Percentiles rank a stretch among this genome's conserved stretches.
These are phyloP conservation scores for Stratiomys singularior DNA, from an alignment of 2,888 invertebrate species.

Conservation along the genomic window DNA sequence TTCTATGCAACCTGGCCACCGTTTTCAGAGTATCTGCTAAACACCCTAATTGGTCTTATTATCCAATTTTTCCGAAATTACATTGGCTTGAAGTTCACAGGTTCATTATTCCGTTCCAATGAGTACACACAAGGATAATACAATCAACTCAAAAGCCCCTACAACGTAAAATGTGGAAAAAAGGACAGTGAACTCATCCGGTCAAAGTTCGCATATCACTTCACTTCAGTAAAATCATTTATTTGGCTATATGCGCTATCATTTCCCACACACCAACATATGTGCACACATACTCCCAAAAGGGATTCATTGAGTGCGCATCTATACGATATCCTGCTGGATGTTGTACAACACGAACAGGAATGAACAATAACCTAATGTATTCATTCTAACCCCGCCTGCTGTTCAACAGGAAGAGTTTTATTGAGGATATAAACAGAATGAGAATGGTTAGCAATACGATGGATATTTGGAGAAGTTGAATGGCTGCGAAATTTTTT, in stretches of 20 bases:
- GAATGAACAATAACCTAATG: neutral
- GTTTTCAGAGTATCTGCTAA: too few species aligned
- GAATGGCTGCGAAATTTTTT: neutral
- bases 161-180: neutral
- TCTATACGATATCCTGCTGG: neutral
- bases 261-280: too few species aligned
- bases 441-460: neutral
- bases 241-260: too few species aligned
- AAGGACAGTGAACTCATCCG: neutral
- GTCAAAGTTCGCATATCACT: conserved; percentile 3
- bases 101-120: too few species aligned
- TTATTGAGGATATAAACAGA: neutral
- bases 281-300: neutral
- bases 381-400: neutral
- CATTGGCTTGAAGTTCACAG: too few species aligned
- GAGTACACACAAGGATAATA: too few species aligned
- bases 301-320: neutral
- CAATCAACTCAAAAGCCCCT: too few species aligned
- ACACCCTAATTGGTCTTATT: too few species aligned
- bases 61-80: too few species aligned
- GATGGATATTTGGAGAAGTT: neutral
- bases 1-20: too few species aligned
- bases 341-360: neutral
- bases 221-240: neutral
- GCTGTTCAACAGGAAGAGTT: conserved; percentile 6